Conservation (phyloP, 2,888 invertebrate genomes). For the Spialia ferax region DNA sequence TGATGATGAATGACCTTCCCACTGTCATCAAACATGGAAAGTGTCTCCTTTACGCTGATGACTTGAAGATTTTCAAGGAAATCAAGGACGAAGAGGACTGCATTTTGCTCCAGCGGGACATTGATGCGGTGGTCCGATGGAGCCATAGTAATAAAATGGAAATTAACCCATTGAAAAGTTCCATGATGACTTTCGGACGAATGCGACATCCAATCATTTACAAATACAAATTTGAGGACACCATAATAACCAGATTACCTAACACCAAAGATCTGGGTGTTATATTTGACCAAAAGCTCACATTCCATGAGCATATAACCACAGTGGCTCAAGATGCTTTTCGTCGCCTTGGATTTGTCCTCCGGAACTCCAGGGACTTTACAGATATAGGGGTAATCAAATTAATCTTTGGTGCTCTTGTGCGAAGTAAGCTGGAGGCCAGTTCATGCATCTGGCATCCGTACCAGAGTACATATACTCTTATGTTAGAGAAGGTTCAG, state of each 20-base stretch:
- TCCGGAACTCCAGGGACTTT: slow-evolving; percentile 9
- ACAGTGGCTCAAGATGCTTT: slow-evolving; percentile 3
- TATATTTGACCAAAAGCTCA: slow-evolving; percentile 10
- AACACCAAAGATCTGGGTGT: slow-evolving; percentile 7
- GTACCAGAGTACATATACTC: not conserved
- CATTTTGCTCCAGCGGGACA: slow-evolving; percentile 6
- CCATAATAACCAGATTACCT: not conserved
- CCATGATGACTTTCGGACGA: slow-evolving; percentile 22
- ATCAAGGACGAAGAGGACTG: slow-evolving; percentile 12
- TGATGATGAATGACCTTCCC: slow-evolving; percentile 41
- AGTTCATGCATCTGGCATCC: slow-evolving; percentile 17
- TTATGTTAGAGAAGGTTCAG: slow-evolving; percentile 12
- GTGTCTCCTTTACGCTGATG: slow-evolving; percentile 42
- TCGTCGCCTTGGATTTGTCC: slow-evolving; percentile 9
- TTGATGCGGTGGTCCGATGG: slow-evolving; percentile 20
- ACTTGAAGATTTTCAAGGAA: slow-evolving; percentile 32
- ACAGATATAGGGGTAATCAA: not conserved
- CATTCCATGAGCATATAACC: too few species aligned
- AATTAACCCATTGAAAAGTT: slow-evolving; percentile 25
- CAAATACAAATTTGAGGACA: not conserved
- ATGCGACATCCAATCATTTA: slow-evolving; percentile 23
- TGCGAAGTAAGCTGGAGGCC: slow-evolving; percentile 11
- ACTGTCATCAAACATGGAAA: slow-evolving; percentile 19
- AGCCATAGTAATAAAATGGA: slow-evolving; percentile 9
- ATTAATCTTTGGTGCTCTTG: slow-evolving; percentile 2